Evolutionary conservation across 2,113 vertebrate genomes (phyloP), one percentile per base, ranked within the genome.

Genomic region (Mobula hypostoma): DNA sequence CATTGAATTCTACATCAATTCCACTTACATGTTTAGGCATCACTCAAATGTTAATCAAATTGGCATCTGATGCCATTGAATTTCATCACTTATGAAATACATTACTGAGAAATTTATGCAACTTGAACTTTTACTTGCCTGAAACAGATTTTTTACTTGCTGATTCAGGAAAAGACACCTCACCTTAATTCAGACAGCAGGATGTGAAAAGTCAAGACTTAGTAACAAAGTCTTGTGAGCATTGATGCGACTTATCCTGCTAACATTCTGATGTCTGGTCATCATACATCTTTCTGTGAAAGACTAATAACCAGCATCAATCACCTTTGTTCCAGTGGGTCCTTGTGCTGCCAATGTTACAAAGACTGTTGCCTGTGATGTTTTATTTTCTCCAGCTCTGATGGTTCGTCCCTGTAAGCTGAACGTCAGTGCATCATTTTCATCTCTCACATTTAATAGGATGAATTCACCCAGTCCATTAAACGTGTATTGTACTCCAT

Each of bases 401-500:
- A 91, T 88, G 56, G 95, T 95, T 36, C 95, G 94, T 27, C 95
- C 95, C 27, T 95, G 95, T 17, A 95, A 93, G 7, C 27, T 91
- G 32, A 95, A 95, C 19, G 76, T 94, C 70, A 94, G 32, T 63
- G 93, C 91, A 83, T 19, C 93, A 56, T 94, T 94, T 36, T 94
- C 94, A 66, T 94, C 94, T 58, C 68, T 95, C 5, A 94, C 85
- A 74, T 94, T 95, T 56, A 82, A 63, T 85, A 95, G 77, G 66
- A 94, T 94, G 76, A 93, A 95, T 79, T 95, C 95, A 27, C 95
- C 95, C 79, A 95, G 94, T 76, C 95, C 95, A 91, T 95, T 95
- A 32, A 95, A 95, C 11, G 95, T 95, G 70, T 95, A 95, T 56
- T 95, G 66, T 48, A 95, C 94, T 63, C 74, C 94, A 94, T 95